Base-by-base conservation (phyloP, 2,888 invertebrate species). In the Cheilosia vernalis region DNA sequence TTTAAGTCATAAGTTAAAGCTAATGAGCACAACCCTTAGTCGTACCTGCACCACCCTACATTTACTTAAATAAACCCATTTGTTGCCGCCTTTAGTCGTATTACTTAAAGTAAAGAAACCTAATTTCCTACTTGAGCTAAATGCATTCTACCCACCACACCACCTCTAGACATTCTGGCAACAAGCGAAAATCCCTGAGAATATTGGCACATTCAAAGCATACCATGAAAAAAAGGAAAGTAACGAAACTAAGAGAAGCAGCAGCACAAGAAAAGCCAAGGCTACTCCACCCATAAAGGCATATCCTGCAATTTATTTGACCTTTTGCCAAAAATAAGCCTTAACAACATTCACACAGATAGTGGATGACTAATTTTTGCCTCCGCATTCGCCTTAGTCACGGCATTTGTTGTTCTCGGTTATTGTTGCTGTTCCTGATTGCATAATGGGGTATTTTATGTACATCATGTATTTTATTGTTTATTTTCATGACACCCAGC, bases 321-420 rank as follows among this genome's bases (percentile, higher is more conserved):
- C 61, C 66, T 77, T 77, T 82, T 66, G 77, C 72, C 66, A 64
- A 61, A 82, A 82, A 77, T 77, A 72, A 64, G 27, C 69, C 56
- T 49, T 33, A 10, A 13, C 33, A 10, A 33, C 55, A 70, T 42
- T 21, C 13, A 58, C 53, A 55, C 67, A 63, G 67, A 78, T 63
- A 69, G 69, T 77, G 53, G 69, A 69, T 78, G 69, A 78, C 69
- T 78, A 78, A 78, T 55, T 69, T 67, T 42, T 60, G 67, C 30
- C 44, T 30, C 51, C 44, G 58, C 56, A n/a, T 30, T 40, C 13
- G 67, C 17, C 61, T 19, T 69, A 44, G 51, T 77, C 17, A 53
- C 60, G 66, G 58, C 51, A 53, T 42, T 60, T 49, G 70, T 47
- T 60, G 21, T 56, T 49, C 58, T 17, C 5, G 6, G 56, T 10